These are phyloP conservation scores for Scleropages formosus DNA, from an alignment of 2,797 vertebrate species.

Conservation along the genomic window DNA sequence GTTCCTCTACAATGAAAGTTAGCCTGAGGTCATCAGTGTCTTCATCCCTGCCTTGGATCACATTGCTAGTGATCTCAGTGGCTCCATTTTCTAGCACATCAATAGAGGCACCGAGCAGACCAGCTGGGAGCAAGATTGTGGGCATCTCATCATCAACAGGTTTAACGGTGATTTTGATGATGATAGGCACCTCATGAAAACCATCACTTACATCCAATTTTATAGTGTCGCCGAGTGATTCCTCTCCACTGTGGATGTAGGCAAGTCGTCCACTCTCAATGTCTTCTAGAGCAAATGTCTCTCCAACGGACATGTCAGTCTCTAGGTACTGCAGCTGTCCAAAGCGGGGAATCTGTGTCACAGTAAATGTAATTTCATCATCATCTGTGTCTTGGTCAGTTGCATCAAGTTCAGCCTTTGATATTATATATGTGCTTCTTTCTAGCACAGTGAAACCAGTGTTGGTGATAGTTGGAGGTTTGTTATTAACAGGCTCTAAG, in stretches of 20 bases:
- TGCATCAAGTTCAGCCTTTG: conserved; percentile 74
- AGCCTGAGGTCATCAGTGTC: conserved; percentile 75
- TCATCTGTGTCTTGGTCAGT: conserved; percentile 78
- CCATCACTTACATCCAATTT: conserved; percentile 78
- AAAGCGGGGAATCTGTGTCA: conserved; percentile 68
- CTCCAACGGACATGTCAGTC: conserved; percentile 65
- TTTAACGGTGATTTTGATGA: conserved; percentile 69
- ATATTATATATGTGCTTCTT: conserved; percentile 70
- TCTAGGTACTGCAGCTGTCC: conserved; percentile 73
- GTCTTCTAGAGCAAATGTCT: conserved; percentile 77
- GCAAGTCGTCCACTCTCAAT: conserved; percentile 67
- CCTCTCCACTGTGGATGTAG: conserved; percentile 74
- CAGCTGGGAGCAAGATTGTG: conserved; percentile 68
- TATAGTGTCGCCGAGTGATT: conserved; percentile 70
- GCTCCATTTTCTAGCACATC: conserved; percentile 80
- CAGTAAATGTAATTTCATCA: conserved; percentile 74
- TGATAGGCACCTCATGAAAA: conserved; percentile 75
- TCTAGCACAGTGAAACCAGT: conserved; percentile 77
- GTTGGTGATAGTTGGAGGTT: conserved; percentile 79
- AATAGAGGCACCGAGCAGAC: conserved; percentile 68
- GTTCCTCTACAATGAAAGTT: conserved; percentile 80
- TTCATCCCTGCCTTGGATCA: conserved; percentile 77
- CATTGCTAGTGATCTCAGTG: conserved; percentile 74
- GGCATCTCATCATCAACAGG: conserved; percentile 73
- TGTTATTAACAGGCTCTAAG: conserved; percentile 81